A percentile compares a stretch with the other conserved stretches of the same genome.
Evolutionary conservation across 2,113 vertebrate species (phyloP).

Genomic region (Cyanoderma ruficeps): DNA sequence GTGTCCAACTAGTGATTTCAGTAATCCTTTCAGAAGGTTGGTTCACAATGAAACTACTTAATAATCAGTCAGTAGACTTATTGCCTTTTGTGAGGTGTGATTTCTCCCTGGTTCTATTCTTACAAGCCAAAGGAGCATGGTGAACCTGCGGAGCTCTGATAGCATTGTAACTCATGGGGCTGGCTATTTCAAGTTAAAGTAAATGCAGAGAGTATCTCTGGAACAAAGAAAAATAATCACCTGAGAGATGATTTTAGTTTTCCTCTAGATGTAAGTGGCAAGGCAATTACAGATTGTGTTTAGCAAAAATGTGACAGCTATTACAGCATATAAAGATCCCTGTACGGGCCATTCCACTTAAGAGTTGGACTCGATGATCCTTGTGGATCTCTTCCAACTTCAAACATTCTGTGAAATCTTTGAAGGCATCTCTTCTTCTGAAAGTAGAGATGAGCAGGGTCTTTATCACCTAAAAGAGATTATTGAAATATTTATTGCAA

Average conservation of each 20-base stretch:
- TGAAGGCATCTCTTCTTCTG: neutral
- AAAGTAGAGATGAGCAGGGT: neutral
- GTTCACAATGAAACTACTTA: neutral
- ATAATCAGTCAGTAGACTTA: neutral
- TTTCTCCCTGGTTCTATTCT: neutral
- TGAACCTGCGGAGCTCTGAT: neutral
- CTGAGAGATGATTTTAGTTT: neutral
- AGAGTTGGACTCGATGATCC: neutral
- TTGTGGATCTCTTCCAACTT: neutral
- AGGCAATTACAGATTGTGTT: neutral
- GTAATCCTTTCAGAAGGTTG: neutral
- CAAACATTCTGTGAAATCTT: neutral
- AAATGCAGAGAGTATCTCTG: neutral
- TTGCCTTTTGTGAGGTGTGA: neutral
- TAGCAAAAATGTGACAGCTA: neutral
- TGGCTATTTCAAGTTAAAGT: neutral
- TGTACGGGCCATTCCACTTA: neutral
- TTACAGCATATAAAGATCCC: neutral
- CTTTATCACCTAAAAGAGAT: neutral
- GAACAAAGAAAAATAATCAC: neutral
- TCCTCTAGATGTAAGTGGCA: neutral
- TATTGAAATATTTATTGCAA: neutral
- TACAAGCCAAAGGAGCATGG: neutral
- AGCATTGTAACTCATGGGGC: neutral
- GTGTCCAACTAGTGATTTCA: neutral